Conservation (phyloP, 2,888 invertebrate genomes). For the Aphrophora alni region DNA sequence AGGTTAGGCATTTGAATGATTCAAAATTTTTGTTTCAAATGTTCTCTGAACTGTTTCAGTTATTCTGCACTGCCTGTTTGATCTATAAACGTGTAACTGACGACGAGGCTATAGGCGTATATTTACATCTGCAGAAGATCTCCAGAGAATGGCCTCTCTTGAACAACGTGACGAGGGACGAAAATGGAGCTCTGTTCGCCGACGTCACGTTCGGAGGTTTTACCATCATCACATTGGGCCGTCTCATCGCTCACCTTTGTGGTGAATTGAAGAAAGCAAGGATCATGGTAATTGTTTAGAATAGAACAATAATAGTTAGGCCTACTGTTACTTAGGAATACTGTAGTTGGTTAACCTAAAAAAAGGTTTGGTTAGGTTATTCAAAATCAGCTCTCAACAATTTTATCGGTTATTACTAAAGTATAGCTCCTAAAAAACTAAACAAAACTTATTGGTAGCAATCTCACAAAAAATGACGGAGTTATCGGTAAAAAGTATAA, state of each 20-base stretch:
- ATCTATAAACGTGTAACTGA: slow-evolving; percentile 74
- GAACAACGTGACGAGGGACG: slow-evolving; percentile 76
- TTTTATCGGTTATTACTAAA: too few relatives aligned
- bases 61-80: slow-evolving; percentile 70
- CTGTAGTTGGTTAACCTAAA: neutral
- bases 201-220: slow-evolving; percentile 74
- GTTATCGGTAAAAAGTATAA: too few relatives aligned
- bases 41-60: too few relatives aligned
- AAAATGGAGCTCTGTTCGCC: slow-evolving; percentile 70
- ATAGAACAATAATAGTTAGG: neutral
- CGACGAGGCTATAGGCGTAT: slow-evolving; percentile 72
- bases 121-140: slow-evolving; percentile 71
- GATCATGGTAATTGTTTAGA: slow-evolving; percentile 60
- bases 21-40: too few relatives aligned
- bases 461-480: too few relatives aligned
- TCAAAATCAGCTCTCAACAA: too few relatives aligned
- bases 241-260: slow-evolving; percentile 68
- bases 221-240: slow-evolving; percentile 71
- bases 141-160: slow-evolving; percentile 78
- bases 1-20: too few relatives aligned
- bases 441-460: too few relatives aligned
- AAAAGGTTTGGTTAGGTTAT: too few relatives aligned
- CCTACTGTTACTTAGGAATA: neutral
- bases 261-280: slow-evolving; percentile 70
- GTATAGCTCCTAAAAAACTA: too few relatives aligned